phyloP scores from a whole-genome alignment of 2,113 vertebrate genomes.

The Thunnus maccoyii region DNA sequence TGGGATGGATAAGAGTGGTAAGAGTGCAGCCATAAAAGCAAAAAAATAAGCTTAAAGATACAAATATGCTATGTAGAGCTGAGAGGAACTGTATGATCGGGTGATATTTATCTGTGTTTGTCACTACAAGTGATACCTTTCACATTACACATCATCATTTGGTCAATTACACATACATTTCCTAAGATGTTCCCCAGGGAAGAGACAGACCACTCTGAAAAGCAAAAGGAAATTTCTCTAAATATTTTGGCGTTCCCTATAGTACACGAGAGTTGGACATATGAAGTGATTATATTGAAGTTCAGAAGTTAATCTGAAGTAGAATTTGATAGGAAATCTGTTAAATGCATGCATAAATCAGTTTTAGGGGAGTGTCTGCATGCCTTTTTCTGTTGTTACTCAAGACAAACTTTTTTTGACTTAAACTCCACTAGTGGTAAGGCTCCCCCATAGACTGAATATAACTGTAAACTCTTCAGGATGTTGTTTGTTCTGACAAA shows the following conservation, averaged over 20 bases:
- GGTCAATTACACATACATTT: background rate
- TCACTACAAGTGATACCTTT: background rate
- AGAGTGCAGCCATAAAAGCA: background rate
- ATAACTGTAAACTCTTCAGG: background rate
- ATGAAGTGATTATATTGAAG: background rate
- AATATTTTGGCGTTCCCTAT: conserved; percentile 7
- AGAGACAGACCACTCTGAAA: conserved; percentile 8
- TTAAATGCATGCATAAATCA: background rate
- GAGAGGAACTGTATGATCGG: background rate
- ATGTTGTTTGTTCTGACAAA: conserved; percentile 15
- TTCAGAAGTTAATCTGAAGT: background rate
- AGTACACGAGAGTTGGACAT: background rate
- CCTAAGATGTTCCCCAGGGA: conserved; percentile 6
- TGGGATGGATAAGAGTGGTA: too few relatives aligned
- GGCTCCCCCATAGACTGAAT: background rate
- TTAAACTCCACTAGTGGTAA: background rate
- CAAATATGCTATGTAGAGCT: background rate
- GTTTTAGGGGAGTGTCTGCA: background rate
- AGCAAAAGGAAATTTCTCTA: conserved; percentile 10
- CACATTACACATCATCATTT: background rate
- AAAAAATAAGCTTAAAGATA: background rate
- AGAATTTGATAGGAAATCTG: background rate
- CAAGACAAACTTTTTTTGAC: background rate
- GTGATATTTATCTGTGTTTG: background rate
- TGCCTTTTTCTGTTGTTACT: conserved; percentile 4